Base-by-base conservation (phyloP, 2,888 invertebrate genomes). In the Sussaba pulchella region DNA sequence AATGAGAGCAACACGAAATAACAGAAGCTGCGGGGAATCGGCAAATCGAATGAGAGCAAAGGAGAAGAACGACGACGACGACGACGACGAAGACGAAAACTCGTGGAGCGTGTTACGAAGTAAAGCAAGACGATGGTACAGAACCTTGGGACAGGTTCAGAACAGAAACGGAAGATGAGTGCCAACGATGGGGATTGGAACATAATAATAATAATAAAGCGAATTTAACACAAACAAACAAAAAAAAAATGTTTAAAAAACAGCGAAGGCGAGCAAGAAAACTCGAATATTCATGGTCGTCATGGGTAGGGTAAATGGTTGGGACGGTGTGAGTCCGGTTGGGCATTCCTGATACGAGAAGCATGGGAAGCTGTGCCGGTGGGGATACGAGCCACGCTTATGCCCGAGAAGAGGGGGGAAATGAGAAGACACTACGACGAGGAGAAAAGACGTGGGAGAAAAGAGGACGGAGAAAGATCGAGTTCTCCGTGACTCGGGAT, bases 301-400 rank as follows among this genome's bases (percentile, higher is more conserved):
- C 12, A 6, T 39, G 69, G 69, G 14, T 36, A 8, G 61, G 70
- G 71, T 12, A 57, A 79, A 72, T 54, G 52, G 76, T 81, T 78
- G 82, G 82, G 57, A 31, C 82, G 66, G 78, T 64, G 76, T 69
- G 77, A 81, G 67, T 57, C 82, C 52, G 83, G 66, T 82, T 85
- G 83, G 69, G 83, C 86, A 87, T 87, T 86, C 87, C 85, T 83
- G 81, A 78, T 83, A 82, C 80, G 59, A 83, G 59, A 83, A 82
- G 45, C 50, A 54, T 52, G 70, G 61, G 77, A 67, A 72, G 43
- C 75, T 45, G 45, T 5, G 24, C 17, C 70, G 54, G 82, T 78
- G 83, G 84, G 84, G 84, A 76, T 59, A 71, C 50, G 54, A 64
- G 83, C 84, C 84, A 85, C 84, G 85, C 85, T 84, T 83, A 85